Evolutionary conservation across 2,888 invertebrate genomes (phyloP), one percentile per base, ranked within the genome.

Genomic region (Eustalomyia histrio): DNA sequence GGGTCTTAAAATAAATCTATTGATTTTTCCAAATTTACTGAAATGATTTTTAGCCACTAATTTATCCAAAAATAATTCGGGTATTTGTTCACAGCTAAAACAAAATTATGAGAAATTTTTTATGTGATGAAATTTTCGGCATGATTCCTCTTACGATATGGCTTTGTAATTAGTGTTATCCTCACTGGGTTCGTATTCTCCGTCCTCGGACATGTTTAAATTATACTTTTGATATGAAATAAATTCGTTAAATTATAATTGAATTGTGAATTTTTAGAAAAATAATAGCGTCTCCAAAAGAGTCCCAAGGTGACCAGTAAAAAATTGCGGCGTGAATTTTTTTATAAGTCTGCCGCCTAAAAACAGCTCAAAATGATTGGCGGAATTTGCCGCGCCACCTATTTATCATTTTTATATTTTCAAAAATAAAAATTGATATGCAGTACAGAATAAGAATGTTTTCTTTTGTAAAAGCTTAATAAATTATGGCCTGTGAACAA

Each of bases 21-120:
- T 92, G 2, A 96, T 93, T 52, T 91, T 92, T 0, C 97, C 97
- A 91, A 94, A 97, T 86, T 94, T 93, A 18, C 93, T 91, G 80
- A 95, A 95, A 87, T 95, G 94, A 74, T 92, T 91, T 84, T 93
- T 93, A 0, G 94, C 94, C 1, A 92, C 87, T 64, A 91, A 88
- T 87, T 92, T 93, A 83, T 94, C 93, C 68, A 94, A 91, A 71
- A 95, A 91, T 9, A 92, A 89, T 35, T 93, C 93, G 0, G 95
- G 95, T 58, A 95, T 94, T 86, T 93, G 92, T 39, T 92, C 90
- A 86, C 95, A 95, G 47, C 94, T 94, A 83, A 14, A 47, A n/a
- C n/a, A 47, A n/a, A 5, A 1, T 5, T 21, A 29, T 7, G 39
- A 39, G 21, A 43, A 16, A 8, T 50, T 43, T 35, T 24, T n/a